Conservation (phyloP, 2,113 vertebrate species). For the Psittacara wagleri region DNA sequence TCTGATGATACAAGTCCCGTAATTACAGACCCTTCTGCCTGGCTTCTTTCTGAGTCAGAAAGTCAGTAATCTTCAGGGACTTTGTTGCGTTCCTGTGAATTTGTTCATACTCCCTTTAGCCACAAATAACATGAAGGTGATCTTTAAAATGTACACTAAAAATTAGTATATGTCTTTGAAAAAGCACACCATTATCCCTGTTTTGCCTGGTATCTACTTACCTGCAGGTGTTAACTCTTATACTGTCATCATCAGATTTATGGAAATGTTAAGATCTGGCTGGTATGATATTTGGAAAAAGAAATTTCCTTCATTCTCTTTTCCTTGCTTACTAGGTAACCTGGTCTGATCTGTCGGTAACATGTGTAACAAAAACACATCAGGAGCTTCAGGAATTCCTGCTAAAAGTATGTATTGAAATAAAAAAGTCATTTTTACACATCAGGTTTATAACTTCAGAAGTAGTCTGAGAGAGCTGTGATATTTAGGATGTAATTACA, state of each 20-base stretch:
- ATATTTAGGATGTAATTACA: background rate
- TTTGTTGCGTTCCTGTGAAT: background rate
- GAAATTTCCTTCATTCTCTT: background rate
- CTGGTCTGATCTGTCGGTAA: constrained; percentile 89
- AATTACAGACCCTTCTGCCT: background rate
- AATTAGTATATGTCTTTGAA: background rate
- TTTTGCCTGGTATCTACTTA: background rate
- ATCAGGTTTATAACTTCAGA: background rate
- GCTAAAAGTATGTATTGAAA: constrained; percentile 81
- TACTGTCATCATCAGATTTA: background rate
- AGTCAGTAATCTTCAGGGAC: background rate
- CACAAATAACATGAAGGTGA: background rate
- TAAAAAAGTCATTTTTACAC: background rate
- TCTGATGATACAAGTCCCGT: background rate
- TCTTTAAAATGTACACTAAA: background rate
- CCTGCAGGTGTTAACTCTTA: background rate
- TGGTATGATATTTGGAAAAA: constrained; percentile 1
- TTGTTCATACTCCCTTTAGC: background rate
- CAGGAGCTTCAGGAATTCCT: constrained; percentile 92
- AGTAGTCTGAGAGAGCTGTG: background rate
- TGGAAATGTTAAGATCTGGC: background rate
- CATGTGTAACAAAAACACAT: constrained; percentile 89
- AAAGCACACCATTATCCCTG: background rate
- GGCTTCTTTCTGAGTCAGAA: background rate
- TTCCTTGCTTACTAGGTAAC: constrained; percentile 81